Base-by-base conservation (phyloP, 2,113 vertebrate species). In the Pygoscelis adeliae region DNA sequence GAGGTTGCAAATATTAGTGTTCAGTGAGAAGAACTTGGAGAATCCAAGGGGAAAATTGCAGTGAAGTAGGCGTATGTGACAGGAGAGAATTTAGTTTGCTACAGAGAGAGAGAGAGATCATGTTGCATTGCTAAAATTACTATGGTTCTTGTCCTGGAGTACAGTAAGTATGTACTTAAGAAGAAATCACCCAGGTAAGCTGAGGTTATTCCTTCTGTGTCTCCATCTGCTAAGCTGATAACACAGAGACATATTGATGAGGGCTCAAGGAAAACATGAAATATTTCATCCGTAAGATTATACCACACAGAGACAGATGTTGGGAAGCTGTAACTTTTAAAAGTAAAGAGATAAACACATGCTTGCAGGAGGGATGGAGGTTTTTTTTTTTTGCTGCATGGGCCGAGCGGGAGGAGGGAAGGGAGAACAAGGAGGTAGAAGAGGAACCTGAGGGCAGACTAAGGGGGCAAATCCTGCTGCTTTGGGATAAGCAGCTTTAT, bases 261-360 rank as follows among this genome's bases (percentile, higher is more conserved):
- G 90, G 96, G 97, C 98, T 98, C 98, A 98, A 98, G 97, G 97
- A 98, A 98, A 98, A 99, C 98, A 98, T 98, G 95, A 98, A 99
- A 96, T 98, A 98, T 99, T 99, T 99, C 98, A 98, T 99, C 98
- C 98, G 96, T 96, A 94, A 98, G 98, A 99, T 99, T 99, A 98
- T 97, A 98, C 97, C 92, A 94, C 91, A 98, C 97, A 94, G 92
- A 98, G 98, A 98, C 99, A 99, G 98, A 99, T 98, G 98, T 98
- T 99, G 97, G 96, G 96, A 97, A 98, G 98, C 98, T 98, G 96
- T 98, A 98, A 98, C 98, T 97, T 98, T 98, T 98, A 97, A 97
- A 99, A 98, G 99, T 98, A 98, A 98, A 98, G 98, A 98, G 97
- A 98, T 97, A 98, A 98, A 98, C 98, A 98, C 97, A 98, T 98